These are phyloP conservation scores for Listronotus oregonensis DNA, from an alignment of 1,140 invertebrate genomes.

Conservation along the genomic window DNA sequence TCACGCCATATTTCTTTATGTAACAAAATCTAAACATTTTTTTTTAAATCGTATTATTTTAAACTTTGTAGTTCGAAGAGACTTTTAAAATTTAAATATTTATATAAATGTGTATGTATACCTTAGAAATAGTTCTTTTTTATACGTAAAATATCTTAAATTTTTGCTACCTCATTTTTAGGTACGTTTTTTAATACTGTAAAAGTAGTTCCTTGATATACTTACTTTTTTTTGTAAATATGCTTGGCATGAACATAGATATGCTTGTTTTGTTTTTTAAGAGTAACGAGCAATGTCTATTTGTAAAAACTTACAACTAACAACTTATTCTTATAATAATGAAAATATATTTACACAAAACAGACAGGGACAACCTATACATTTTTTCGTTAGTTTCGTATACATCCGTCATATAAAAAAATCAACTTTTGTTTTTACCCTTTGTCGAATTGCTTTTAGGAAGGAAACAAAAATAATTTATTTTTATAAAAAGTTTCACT, in stretches of 20 bases:
- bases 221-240: slow-evolving; percentile 37
- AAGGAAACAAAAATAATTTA: too few relatives aligned
- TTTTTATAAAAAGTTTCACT: too few relatives aligned
- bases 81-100: slow-evolving; percentile 53
- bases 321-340: slow-evolving; percentile 38
- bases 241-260: slow-evolving; percentile 53
- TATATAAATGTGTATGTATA: slow-evolving; percentile 48
- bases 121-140: slow-evolving; percentile 29
- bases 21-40: slow-evolving; percentile 52
- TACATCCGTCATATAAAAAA: slow-evolving; percentile 10
- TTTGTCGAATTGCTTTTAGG: neutral
- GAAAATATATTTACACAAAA: slow-evolving; percentile 39
- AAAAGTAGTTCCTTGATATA: slow-evolving; percentile 46
- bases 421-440: neutral
- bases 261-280: slow-evolving; percentile 46
- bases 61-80: slow-evolving; percentile 30
- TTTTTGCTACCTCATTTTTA: slow-evolving; percentile 50
- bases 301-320: slow-evolving; percentile 32
- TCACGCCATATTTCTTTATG: slow-evolving; percentile 49
- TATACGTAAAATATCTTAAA: slow-evolving; percentile 56
- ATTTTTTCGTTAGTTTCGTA: slow-evolving; percentile 30
- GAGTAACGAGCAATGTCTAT: slow-evolving; percentile 42
- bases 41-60: slow-evolving; percentile 2
- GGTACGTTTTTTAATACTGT: slow-evolving; percentile 58
- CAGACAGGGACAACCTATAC: slow-evolving; percentile 33